Conservation (phyloP, 1,140 invertebrate species). For the Pararge aegeria region DNA sequence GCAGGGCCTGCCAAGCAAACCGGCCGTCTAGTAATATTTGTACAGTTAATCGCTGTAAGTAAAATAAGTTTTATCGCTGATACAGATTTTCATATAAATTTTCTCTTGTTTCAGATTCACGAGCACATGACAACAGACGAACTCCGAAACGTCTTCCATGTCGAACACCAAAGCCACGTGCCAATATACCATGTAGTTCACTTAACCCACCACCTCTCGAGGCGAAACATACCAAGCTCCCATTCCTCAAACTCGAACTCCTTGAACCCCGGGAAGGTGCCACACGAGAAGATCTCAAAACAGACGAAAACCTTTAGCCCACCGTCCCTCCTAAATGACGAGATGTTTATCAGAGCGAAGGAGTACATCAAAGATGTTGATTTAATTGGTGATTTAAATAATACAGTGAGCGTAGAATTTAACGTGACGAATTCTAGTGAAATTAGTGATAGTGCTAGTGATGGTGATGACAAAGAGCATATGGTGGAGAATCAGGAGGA, state of each 20-base stretch:
- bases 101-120: conserved; percentile 85
- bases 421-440: conserved; percentile 65
- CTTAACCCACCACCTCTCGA: conserved; percentile 76
- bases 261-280: conserved; percentile 43
- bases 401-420: conserved; percentile 59
- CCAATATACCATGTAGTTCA: conserved; percentile 80
- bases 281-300: conserved; percentile 66
- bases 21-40: no score
- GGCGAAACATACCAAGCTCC: conserved; percentile 59
- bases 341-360: conserved; percentile 69
- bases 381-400: conserved; percentile 67
- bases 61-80: no score
- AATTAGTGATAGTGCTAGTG: conserved; percentile 62
- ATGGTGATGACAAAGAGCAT: conserved; percentile 70
- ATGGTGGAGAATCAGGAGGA: conserved; percentile 73
- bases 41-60: no score
- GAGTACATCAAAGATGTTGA: conserved; percentile 65
- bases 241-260: conserved; percentile 53
- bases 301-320: conserved; percentile 46
- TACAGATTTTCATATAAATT: not conserved
- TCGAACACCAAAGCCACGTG: conserved; percentile 85
- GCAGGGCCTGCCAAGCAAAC: no score
- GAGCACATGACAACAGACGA: conserved; percentile 91
- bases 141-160: conserved; percentile 89
- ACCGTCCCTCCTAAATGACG: conserved; percentile 61